Percentiles rank a stretch among this genome's conserved stretches.
Conservation (phyloP, 1,140 invertebrate species). For the Hermetia illucens region DNA sequence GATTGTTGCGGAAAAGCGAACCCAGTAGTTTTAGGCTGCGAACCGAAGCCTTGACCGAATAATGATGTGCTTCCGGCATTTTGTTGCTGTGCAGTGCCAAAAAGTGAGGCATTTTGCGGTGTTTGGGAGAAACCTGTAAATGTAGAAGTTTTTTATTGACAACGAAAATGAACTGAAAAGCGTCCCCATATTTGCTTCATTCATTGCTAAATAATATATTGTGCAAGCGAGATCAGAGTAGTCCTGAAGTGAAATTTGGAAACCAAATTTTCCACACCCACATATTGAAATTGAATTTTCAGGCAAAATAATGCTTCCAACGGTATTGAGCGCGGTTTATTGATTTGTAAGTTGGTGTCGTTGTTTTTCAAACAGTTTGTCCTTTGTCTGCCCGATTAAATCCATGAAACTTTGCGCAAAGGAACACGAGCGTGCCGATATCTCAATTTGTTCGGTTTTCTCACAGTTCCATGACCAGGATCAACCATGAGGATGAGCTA, state of each 20-base stretch:
- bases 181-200: conserved; percentile 21
- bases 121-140: conserved; percentile 5
- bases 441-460: too few relatives aligned
- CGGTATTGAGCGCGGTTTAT: too few relatives aligned
- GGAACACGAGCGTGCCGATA: too few relatives aligned
- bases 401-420: too few relatives aligned
- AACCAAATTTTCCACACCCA: background rate
- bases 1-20: conserved; percentile 39
- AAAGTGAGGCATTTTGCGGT: conserved; percentile 9
- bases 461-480: background rate
- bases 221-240: conserved; percentile 21
- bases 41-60: conserved; percentile 48
- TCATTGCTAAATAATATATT: conserved; percentile 20
- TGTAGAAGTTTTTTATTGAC: conserved; percentile 13
- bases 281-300: background rate
- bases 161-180: conserved; percentile 12
- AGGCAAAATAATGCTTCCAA: background rate
- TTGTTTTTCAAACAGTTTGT: too few relatives aligned
- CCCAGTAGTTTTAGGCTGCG: conserved; percentile 39
- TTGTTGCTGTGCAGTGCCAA: conserved; percentile 37
- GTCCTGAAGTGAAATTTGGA: conserved; percentile 6
- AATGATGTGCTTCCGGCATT: conserved; percentile 36
- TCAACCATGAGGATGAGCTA: background rate
- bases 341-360: too few relatives aligned
- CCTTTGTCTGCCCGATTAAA: too few relatives aligned